Evolutionary conservation across 2,797 vertebrate species (phyloP).

Genomic region (Peromyscus melanophrys): DNA sequence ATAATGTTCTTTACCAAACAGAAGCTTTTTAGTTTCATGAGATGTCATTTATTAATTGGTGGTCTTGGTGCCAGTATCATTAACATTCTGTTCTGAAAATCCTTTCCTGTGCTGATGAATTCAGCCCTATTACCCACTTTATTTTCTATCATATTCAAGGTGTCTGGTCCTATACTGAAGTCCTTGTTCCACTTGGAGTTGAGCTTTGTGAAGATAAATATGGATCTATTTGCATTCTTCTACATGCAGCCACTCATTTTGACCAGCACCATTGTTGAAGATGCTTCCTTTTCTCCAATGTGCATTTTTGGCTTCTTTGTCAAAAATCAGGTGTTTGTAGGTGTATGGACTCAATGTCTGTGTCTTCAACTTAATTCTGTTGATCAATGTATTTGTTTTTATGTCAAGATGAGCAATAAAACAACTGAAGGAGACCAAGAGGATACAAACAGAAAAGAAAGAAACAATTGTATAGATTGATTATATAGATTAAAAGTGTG

Average conservation of each 20-base stretch:
- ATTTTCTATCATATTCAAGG: neutral
- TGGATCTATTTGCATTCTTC: neutral
- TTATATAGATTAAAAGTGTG: neutral
- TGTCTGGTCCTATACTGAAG: neutral
- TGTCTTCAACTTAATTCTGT: neutral
- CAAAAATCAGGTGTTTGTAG: neutral
- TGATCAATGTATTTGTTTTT: too few species aligned
- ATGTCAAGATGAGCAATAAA: neutral
- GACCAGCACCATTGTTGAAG: neutral
- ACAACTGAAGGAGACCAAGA: neutral
- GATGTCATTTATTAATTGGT: neutral
- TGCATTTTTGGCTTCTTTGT: neutral
- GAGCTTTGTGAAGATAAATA: neutral
- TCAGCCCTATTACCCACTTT: neutral
- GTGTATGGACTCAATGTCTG: neutral
- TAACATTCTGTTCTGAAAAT: neutral
- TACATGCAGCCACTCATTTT: neutral
- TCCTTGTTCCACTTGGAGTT: neutral
- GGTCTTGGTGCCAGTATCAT: neutral
- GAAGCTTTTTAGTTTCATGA: neutral
- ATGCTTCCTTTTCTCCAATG: neutral
- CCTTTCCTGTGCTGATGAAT: neutral
- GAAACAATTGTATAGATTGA: neutral
- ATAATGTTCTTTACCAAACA: neutral
- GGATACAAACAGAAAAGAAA: neutral